Conservation (phyloP, 2,888 invertebrate genomes). For the Brachynemurus nebulosus region DNA sequence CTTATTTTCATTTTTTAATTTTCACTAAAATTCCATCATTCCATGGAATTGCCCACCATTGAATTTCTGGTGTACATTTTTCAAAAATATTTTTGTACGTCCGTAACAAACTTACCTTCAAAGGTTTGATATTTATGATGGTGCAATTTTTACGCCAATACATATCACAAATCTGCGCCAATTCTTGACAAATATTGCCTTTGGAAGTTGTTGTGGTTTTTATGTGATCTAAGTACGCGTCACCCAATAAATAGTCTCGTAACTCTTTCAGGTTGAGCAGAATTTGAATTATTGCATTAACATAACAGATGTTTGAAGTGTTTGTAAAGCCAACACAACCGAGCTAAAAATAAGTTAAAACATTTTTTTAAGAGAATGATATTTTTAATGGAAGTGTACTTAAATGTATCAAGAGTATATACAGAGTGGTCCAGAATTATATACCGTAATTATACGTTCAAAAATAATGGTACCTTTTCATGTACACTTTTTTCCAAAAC, state of each 20-base stretch:
- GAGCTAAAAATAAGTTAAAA: neutral
- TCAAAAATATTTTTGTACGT: too few species aligned
- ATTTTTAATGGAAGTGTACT: too few species aligned
- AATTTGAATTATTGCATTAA: neutral
- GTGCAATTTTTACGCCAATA: neutral
- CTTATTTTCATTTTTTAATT: too few species aligned
- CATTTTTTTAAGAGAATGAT: too few species aligned
- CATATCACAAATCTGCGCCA: neutral
- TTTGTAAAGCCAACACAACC: neutral
- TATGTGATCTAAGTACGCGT: neutral
- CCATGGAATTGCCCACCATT: too few species aligned
- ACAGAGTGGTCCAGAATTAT: too few species aligned
- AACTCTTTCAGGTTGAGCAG: neutral
- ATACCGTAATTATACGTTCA: too few species aligned
- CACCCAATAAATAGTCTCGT: neutral
- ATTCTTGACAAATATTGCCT: neutral
- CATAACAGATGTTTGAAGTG: neutral
- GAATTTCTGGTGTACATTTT: too few species aligned
- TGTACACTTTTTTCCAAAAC: too few species aligned
- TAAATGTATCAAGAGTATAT: too few species aligned
- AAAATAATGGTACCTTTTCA: too few species aligned
- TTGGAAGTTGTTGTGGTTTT: neutral
- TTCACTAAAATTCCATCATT: too few species aligned
- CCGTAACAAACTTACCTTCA: slow-evolving; percentile 1
- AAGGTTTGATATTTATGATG: neutral